phyloP scores from a whole-genome alignment of 2,797 vertebrate species.

The Myotis findleyi region DNA sequence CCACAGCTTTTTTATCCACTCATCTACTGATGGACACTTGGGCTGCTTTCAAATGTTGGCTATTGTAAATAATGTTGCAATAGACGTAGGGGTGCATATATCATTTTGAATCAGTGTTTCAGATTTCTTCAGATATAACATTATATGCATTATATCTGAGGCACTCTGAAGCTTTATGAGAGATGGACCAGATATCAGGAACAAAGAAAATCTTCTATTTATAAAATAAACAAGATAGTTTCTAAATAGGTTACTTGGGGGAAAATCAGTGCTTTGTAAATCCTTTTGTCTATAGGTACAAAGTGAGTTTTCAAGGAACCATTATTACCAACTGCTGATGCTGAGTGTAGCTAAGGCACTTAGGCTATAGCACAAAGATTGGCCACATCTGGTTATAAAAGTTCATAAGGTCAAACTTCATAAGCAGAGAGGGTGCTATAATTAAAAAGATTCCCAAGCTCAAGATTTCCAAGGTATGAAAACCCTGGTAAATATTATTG shows the following conservation, averaged over 20 bases:
- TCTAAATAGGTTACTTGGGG: background rate
- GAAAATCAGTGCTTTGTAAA: background rate
- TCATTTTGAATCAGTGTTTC: background rate
- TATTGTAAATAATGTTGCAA: background rate
- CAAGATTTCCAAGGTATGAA: background rate
- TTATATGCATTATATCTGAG: background rate
- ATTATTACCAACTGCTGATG: background rate
- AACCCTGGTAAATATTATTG: too few species aligned
- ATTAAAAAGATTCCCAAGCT: background rate
- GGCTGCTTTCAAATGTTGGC: background rate
- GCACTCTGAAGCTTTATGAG: background rate
- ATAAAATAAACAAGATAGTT: constrained; percentile 18
- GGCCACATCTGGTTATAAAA: background rate
- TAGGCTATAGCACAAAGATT: background rate
- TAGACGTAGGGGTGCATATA: background rate
- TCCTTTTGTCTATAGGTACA: background rate
- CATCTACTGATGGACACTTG: background rate
- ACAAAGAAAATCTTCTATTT: background rate
- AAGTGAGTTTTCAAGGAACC: constrained; percentile 1
- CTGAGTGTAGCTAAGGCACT: background rate
- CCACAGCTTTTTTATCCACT: background rate
- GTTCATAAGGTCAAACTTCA: background rate
- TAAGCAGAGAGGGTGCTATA: background rate
- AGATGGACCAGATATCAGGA: background rate
- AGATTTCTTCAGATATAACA: background rate